Conservation (phyloP, 1,140 invertebrate genomes). For the Rhagoletis zephyria region DNA sequence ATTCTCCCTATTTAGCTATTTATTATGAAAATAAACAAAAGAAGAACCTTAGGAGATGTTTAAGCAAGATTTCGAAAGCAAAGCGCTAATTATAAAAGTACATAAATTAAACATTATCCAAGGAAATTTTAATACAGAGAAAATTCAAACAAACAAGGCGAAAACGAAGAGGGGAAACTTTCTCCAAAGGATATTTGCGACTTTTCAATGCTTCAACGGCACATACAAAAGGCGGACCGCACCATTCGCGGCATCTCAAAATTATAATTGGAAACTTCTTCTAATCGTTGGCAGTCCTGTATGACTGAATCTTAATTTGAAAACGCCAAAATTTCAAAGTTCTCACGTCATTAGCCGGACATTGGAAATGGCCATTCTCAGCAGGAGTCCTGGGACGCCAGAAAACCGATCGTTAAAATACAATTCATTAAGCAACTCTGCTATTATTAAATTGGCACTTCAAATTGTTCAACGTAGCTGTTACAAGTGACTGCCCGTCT, state of each 20-base stretch:
- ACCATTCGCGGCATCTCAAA: too few relatives aligned
- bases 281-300: background rate
- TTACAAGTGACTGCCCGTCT: background rate
- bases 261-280: background rate
- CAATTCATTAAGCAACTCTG: conserved; percentile 48
- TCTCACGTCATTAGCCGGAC: background rate
- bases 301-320: background rate
- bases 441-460: conserved; percentile 39
- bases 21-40: conserved; percentile 42
- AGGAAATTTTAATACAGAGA: background rate
- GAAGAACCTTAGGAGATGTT: background rate
- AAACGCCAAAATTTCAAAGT: background rate
- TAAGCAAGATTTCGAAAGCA: background rate
- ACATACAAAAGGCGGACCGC: too few relatives aligned
- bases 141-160: background rate
- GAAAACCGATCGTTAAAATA: conserved; percentile 15
- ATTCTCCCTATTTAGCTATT: conserved; percentile 27
- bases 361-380: background rate
- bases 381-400: background rate
- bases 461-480: background rate
- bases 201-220: too few relatives aligned
- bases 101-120: conserved; percentile 15
- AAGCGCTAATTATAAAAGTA: background rate
- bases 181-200: too few relatives aligned
- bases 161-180: background rate